Base-by-base conservation (phyloP, 64 coral and sea anemone species). In the Montipora cactus region DNA sequence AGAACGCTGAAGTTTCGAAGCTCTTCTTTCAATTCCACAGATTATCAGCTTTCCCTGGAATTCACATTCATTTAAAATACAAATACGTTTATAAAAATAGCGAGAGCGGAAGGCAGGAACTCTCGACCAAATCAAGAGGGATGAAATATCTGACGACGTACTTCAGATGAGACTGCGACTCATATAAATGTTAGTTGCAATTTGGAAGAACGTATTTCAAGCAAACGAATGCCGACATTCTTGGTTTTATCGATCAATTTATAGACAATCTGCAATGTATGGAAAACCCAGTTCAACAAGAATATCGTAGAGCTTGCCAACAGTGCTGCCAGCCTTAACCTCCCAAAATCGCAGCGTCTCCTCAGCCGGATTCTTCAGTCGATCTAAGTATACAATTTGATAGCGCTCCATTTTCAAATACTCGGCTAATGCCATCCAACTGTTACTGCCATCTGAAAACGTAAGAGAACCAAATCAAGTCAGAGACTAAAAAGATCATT, bases 341-440 rank as follows among this genome's bases (percentile, higher is more conserved):
- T 97, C 92, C 95, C 95, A 97, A 50, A 44, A 47, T 67, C 59
- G 88, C 5, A 97, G 66, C 16, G 92, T 92, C 57, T 94, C 95
- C 37, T 97, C 95, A 18, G 92, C 95, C 14, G 95, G 92, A 19
- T 97, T 92, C 78, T 25, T 12, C 1, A 4, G 25, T 44, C 95
- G 92, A 13, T 20, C 21, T 3, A 97, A 58, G 61, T 44, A 94
- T n/a, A 75, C 19, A 5, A 97, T 90, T 53, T 75, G 11, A 1
- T 11, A 8, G 59, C 83, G 89, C 4, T 28, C 2, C 45, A 97
- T 88, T 37, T 78, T 80, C 10, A 97, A 83, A 74, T 12, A 53
- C 1, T 49, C 15, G 44, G 92, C 95, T 66, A 97, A 86, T 5
- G 7, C 6, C 46, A 67, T 80, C 95, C 95, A 97, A 7, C 22